phyloP scores from a whole-genome alignment of 2,113 vertebrate species.

The Gnathonemus longibarbis region DNA sequence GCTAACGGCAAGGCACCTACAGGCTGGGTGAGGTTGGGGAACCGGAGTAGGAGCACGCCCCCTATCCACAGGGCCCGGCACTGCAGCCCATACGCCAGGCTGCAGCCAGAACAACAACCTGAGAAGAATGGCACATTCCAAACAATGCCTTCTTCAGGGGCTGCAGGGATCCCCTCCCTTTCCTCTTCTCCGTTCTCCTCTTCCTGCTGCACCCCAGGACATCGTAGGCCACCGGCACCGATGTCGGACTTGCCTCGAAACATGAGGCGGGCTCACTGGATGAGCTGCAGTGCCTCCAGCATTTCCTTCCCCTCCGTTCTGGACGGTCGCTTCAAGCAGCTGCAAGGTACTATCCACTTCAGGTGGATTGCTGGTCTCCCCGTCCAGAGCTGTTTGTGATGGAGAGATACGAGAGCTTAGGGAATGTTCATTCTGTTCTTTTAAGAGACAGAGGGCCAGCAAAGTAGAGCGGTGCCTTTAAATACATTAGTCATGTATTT shows the following conservation, averaged over 20 bases:
- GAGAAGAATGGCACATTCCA: constrained; percentile 55
- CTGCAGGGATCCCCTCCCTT: constrained; percentile 25
- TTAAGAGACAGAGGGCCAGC: constrained; percentile 18
- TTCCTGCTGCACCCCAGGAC: constrained; percentile 38
- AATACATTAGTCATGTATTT: constrained; percentile 35
- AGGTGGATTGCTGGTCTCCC: neutral
- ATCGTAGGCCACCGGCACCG: constrained; percentile 35
- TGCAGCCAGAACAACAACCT: constrained; percentile 39
- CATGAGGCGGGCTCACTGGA: constrained; percentile 58
- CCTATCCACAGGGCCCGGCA: constrained; percentile 49
- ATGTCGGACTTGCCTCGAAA: constrained; percentile 46
- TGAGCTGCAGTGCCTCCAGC: constrained; percentile 66
- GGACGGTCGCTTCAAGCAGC: constrained; percentile 66
- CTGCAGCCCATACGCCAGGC: constrained; percentile 30
- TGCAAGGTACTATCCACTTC: constrained; percentile 60
- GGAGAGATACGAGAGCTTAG: constrained; percentile 22
- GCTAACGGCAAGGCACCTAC: constrained; percentile 45
- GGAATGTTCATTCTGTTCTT: constrained; percentile 15
- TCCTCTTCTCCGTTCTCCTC: constrained; percentile 31
- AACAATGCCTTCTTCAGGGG: constrained; percentile 36
- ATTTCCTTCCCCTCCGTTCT: constrained; percentile 65
- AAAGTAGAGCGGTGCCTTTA: constrained; percentile 21
- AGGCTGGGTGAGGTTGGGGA: constrained; percentile 31
- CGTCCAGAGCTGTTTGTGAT: neutral
- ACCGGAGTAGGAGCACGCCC: constrained; percentile 62